Percentiles rank a stretch among this genome's conserved stretches.
Evolutionary conservation across 2,888 invertebrate genomes (phyloP).

Genomic region (Drosophila suboccidentalis): DNA sequence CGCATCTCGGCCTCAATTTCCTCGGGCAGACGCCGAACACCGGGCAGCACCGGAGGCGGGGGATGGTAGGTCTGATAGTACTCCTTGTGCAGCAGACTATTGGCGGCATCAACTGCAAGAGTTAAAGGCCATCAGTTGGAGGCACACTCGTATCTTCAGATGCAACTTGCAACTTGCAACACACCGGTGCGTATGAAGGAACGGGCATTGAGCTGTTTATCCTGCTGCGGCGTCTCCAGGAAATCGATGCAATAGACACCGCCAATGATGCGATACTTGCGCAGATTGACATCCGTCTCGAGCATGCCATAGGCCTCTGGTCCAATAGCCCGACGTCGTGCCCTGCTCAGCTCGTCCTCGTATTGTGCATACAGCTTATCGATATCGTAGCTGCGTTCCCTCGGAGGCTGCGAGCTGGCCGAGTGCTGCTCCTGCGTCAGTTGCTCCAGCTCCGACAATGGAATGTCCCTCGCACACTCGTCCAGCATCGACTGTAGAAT

Average conservation of each 20-base stretch:
- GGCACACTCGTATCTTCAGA: background rate
- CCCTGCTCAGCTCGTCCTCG: constrained; percentile 84
- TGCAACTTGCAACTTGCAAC: constrained; percentile 1
- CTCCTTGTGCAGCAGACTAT: constrained; percentile 87
- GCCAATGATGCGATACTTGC: constrained; percentile 91
- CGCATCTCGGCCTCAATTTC: constrained; percentile 93
- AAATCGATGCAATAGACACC: constrained; percentile 92
- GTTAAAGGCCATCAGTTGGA: background rate
- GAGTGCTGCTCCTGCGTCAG: constrained; percentile 75
- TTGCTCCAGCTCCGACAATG: constrained; percentile 71
- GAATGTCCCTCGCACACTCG: constrained; percentile 81
- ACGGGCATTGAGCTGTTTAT: constrained; percentile 82
- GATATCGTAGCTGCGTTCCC: constrained; percentile 82
- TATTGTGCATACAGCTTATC: constrained; percentile 85
- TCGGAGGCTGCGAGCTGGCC: constrained; percentile 68
- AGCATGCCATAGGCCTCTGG: constrained; percentile 84
- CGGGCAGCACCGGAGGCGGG: constrained; percentile 89
- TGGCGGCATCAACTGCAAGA: constrained; percentile 82
- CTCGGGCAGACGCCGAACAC: constrained; percentile 90
- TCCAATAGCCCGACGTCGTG: constrained; percentile 81
- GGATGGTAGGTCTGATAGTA: constrained; percentile 90
- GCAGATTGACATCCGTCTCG: constrained; percentile 89
- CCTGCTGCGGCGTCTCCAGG: constrained; percentile 91
- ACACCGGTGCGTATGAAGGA: constrained; percentile 84
- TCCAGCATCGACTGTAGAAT: constrained; percentile 84